Conservation (phyloP, 1,140 invertebrate genomes). For the Drosophila simulans region DNA sequence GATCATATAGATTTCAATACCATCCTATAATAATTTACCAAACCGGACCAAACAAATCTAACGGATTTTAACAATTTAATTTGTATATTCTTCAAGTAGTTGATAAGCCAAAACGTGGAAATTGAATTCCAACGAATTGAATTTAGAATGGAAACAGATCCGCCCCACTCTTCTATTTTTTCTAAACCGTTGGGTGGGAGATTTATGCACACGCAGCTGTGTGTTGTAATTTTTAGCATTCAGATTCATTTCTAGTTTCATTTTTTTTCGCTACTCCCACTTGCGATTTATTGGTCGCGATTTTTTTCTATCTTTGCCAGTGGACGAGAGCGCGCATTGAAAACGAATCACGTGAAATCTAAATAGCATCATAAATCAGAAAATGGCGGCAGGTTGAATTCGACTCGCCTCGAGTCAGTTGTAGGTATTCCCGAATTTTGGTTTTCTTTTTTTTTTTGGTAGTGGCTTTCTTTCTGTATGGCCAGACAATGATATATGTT, state of each 20-base stretch:
- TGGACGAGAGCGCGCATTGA: slow-evolving; percentile 72
- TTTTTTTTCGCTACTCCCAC: slow-evolving; percentile 35
- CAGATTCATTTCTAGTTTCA: slow-evolving; percentile 54
- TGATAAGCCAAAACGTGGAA: slow-evolving; percentile 56
- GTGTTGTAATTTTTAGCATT: slow-evolving; percentile 80
- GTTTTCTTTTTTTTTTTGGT: slow-evolving; percentile 24
- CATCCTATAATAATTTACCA: no score
- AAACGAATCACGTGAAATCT: slow-evolving; percentile 82
- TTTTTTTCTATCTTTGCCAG: slow-evolving; percentile 74
- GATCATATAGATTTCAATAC: no score
- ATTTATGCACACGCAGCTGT: slow-evolving; percentile 82
- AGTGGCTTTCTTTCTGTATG: slow-evolving; percentile 29
- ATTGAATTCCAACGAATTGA: slow-evolving; percentile 49
- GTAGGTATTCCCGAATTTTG: slow-evolving; percentile 58
- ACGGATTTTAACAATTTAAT: no score
- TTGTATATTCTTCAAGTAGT: slow-evolving; percentile 40
- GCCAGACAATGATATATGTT: slow-evolving; percentile 80
- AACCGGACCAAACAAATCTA: no score
- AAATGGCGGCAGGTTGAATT: slow-evolving; percentile 80
- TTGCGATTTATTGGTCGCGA: slow-evolving; percentile 75
- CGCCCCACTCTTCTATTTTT: slow-evolving; percentile 31
- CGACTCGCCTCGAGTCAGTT: slow-evolving; percentile 53
- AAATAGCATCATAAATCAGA: slow-evolving; percentile 83
- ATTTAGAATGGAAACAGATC: slow-evolving; percentile 56
- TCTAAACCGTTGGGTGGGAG: slow-evolving; percentile 52